These are phyloP conservation scores for Laspeyria flexula DNA, from an alignment of 2,888 invertebrate genomes.

Conservation along the genomic window DNA sequence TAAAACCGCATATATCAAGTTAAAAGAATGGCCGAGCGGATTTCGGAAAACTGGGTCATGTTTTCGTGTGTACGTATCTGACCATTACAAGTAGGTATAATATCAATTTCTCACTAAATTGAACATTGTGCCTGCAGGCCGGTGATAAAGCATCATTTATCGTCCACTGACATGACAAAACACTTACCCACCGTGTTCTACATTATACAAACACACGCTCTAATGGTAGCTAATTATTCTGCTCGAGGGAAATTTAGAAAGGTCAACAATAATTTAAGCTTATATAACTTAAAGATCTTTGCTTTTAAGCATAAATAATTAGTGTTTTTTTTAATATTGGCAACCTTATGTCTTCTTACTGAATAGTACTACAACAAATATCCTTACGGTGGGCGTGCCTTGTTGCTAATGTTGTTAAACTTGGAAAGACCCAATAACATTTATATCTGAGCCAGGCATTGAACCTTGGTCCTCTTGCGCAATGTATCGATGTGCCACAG, in stretches of 20 bases:
- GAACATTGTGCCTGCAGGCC: constrained; percentile 15
- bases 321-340: too few species aligned
- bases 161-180: constrained; percentile 12
- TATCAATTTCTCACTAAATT: constrained; percentile 28
- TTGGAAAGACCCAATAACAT: too few species aligned
- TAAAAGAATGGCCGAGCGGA: constrained; percentile 22
- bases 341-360: too few species aligned
- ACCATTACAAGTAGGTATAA: constrained; percentile 18
- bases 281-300: constrained; percentile 6
- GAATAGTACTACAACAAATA: too few species aligned
- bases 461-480: too few species aligned
- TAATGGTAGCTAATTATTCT: constrained; percentile 5
- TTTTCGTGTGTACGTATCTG: constrained; percentile 17
- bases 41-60: constrained; percentile 21
- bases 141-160: constrained; percentile 27
- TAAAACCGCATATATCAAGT: constrained; percentile 35
- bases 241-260: constrained; percentile 6
- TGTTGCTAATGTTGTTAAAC: too few species aligned
- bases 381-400: too few species aligned
- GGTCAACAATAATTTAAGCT: neutral
- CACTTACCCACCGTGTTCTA: constrained; percentile 3
- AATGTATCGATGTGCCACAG: too few species aligned
- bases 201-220: constrained; percentile 1
- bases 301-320: too few species aligned
- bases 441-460: too few species aligned